Evolutionary conservation across 2,888 invertebrate species (phyloP), one percentile per base, ranked within the genome.

Genomic region (Phalangium opilio): DNA sequence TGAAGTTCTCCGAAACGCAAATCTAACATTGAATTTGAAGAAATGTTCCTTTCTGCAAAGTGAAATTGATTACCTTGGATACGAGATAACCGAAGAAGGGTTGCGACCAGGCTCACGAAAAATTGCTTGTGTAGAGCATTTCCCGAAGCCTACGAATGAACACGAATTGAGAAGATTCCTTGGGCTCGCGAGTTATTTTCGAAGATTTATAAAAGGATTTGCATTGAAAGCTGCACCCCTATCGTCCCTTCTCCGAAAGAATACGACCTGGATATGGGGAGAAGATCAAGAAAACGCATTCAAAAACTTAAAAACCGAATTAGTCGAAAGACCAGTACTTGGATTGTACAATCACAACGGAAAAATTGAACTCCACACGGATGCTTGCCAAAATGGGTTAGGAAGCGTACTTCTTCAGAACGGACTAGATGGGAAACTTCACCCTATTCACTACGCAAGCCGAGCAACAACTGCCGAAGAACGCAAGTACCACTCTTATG

Each of bases 341-440:
- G 27, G 27, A 27, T 27, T 27, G 27, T 47, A 17, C 19, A 43
- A 46, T 19, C 47, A 27, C 18, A n/a, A 35, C 14, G 27, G n/a
- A 10, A 7, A 10, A 11, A 43, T 43, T 11, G 41, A 47, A 17
- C 14, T 47, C 7, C 47, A 47, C 19, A 44, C 47, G 2, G 47
- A 45, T 44, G 43, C 47, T 12, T 21, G 42, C n/a, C 17, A 18
- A 5, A 35, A 43, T 12, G 47, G 47, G 3, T 34, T 44, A 12
- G 47, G 43, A 12, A 43, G 33, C 3, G 39, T 45, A 27, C 19
- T 49, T 1, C 19, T 45, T 2, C 49, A 49, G 20, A 14, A 32
- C 18, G 2, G n/a, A 2, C 15, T 33, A 5, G 32, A 49, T 3
- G 35, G n/a, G 1, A 41, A 27, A 8, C 27, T 32, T 33, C 42